Evolutionary conservation across 1,140 invertebrate species (phyloP), one percentile per base, ranked within the genome.

Genomic region (Diorhabda sublineata): DNA sequence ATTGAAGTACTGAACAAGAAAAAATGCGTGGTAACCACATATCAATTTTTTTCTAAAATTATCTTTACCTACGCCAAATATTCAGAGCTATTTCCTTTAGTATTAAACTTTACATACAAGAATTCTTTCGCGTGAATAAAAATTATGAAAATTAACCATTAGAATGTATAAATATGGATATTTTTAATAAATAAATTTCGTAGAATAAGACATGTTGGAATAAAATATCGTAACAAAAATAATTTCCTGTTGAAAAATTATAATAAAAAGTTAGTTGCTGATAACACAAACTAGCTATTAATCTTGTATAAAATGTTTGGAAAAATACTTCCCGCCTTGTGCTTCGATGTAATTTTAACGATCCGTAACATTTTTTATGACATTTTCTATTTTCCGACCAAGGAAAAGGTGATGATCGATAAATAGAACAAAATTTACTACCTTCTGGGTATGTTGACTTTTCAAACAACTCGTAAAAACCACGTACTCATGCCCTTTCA

Each of bases 381-480:
- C 70, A 71, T 71, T 71, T 68, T 64, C 4, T 9, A 52, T 52
- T 52, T 52, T 52, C n/a, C 61, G 44, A 45, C 59, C 52, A 26
- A 64, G 62, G 61, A 68, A 68, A 71, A 71, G 70, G 70, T 71
- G 66, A 66, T 68, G 70, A 68, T 71, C 70, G 63, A 71, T 71
- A 68, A 52, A 44, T 52, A 67, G 45, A 71, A 59, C 8, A 64
- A 68, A 68, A 71, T 58, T 52, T 52, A n/a, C 4, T 52, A 52
- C n/a, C 47, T 52, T 52, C 47, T 6, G 47, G 47, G 47, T 52
- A 2, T 6, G 47, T 52, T 2, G 47, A n/a, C 47, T 52, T 6
- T 52, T 6, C 47, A 52, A 52, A 52, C n/a, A 52, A 26, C 26
- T 26, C 26, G 26, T 26, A 26, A 26, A 26, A 26, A 26, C 26